Evolutionary conservation across 23 tunicate species (phyloP).

Genomic region (Oikopleura dioica): DNA sequence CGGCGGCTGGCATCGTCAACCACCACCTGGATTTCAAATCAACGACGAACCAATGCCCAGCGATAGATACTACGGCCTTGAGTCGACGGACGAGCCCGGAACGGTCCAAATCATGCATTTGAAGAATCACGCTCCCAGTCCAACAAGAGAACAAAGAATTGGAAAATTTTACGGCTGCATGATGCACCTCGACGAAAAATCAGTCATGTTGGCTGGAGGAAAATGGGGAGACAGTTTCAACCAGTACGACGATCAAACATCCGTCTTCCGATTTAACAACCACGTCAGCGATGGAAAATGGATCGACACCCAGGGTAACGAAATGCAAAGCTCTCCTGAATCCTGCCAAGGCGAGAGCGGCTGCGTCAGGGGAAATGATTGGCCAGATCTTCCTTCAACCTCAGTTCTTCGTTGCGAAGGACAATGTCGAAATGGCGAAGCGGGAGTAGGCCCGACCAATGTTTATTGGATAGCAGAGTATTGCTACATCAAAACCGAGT

Average conservation of each 20-base stretch:
- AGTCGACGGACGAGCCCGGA: neutral
- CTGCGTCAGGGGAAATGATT: neutral
- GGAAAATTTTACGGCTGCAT: constrained; percentile 1
- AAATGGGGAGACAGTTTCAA: neutral
- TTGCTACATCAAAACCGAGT: no score
- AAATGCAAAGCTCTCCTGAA: neutral
- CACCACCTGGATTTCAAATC: neutral
- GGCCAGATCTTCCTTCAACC: neutral
- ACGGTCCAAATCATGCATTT: neutral
- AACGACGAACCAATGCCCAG: neutral
- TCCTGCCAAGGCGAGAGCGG: neutral
- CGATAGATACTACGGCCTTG: neutral
- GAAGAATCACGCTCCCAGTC: neutral
- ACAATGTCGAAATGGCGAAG: neutral
- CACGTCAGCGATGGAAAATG: neutral
- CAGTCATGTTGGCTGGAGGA: neutral
- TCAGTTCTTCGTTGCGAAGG: neutral
- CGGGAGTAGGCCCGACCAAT: neutral
- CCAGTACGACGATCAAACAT: neutral
- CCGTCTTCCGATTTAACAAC: neutral
- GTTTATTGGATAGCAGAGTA: neutral
- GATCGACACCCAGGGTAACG: neutral
- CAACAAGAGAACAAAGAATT: neutral
- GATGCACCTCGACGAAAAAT: neutral
- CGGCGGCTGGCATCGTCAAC: constrained; percentile 5